A percentile compares a stretch with the other conserved stretches of the same genome.
phyloP scores from a whole-genome alignment of 2,797 vertebrate species.

The Peromyscus attwateri region DNA sequence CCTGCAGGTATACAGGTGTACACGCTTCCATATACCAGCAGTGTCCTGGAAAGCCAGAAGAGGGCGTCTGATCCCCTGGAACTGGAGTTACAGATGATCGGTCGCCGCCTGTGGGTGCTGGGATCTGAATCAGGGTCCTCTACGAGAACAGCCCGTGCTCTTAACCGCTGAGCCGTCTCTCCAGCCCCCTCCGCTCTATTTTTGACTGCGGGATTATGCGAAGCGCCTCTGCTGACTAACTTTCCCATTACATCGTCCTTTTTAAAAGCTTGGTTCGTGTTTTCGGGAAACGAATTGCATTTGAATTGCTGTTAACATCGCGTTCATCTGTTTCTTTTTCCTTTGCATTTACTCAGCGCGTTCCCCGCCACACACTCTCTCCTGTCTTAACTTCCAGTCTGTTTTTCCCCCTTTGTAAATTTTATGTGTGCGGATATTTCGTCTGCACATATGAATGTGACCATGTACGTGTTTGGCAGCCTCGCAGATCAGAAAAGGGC shows the following conservation, averaged over 20 bases:
- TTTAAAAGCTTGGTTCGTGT: background rate
- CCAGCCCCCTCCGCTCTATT: background rate
- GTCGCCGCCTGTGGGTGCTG: background rate
- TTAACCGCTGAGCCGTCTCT: background rate
- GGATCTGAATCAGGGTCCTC: background rate
- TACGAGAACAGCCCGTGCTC: background rate
- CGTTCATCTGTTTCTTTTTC: background rate
- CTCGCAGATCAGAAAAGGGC: background rate
- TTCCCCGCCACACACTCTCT: background rate
- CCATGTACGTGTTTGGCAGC: background rate
- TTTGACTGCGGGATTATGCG: background rate
- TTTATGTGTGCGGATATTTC: background rate
- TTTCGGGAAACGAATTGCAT: background rate
- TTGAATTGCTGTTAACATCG: background rate
- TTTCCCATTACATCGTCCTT: background rate
- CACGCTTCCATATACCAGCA: too few species aligned
- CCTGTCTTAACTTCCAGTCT: background rate
- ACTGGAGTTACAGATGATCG: background rate
- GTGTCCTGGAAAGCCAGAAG: background rate
- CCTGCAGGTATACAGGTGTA: too few species aligned
- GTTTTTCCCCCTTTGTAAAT: background rate
- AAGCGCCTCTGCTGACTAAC: slow-evolving; percentile 1
- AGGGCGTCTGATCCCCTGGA: background rate
- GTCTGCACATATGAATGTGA: background rate
- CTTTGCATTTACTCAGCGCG: background rate